Percentiles rank a stretch among this genome's conserved stretches.
These are phyloP conservation scores for Centroberyx gerrardi DNA, from an alignment of 2,797 vertebrate genomes.

Conservation along the genomic window DNA sequence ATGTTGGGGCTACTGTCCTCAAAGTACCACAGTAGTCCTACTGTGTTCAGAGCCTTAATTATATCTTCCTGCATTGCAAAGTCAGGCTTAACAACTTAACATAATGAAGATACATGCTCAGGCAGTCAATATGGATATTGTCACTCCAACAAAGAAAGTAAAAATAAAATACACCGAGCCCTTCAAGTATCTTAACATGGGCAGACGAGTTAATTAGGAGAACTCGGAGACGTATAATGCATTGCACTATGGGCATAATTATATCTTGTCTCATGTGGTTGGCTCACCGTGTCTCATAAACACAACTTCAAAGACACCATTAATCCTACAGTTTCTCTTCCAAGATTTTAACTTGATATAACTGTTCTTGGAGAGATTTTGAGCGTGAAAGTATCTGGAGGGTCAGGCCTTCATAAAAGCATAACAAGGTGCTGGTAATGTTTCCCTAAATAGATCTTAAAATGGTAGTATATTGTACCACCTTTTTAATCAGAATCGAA, in stretches of 20 bases:
- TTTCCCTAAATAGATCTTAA: not conserved
- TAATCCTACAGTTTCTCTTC: not conserved
- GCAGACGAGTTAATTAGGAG: slow-evolving; percentile 20
- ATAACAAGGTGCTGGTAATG: not conserved
- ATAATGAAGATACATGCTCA: slow-evolving; percentile 17
- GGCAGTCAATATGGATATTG: slow-evolving; percentile 1
- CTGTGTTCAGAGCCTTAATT: slow-evolving; percentile 6
- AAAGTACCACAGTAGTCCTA: not conserved
- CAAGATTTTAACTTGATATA: not conserved
- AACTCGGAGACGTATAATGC: slow-evolving; percentile 10
- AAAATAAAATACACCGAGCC: slow-evolving; percentile 20
- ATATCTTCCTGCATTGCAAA: not conserved
- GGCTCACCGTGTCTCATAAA: slow-evolving; percentile 5
- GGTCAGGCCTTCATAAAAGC: not conserved
- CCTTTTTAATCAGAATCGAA: not conserved
- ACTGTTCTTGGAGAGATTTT: not conserved
- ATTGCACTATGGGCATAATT: slow-evolving; percentile 18
- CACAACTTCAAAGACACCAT: not conserved
- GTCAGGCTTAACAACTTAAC: slow-evolving; percentile 9
- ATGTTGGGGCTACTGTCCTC: not conserved
- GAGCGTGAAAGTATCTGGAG: not conserved
- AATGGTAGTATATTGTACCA: not conserved
- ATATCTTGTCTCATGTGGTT: slow-evolving; percentile 5
- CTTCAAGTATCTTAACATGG: slow-evolving; percentile 26
- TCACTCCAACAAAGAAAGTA: slow-evolving; percentile 24